These are phyloP conservation scores for Chloroclysta siterata DNA, from an alignment of 2,888 invertebrate species.

Conservation along the genomic window DNA sequence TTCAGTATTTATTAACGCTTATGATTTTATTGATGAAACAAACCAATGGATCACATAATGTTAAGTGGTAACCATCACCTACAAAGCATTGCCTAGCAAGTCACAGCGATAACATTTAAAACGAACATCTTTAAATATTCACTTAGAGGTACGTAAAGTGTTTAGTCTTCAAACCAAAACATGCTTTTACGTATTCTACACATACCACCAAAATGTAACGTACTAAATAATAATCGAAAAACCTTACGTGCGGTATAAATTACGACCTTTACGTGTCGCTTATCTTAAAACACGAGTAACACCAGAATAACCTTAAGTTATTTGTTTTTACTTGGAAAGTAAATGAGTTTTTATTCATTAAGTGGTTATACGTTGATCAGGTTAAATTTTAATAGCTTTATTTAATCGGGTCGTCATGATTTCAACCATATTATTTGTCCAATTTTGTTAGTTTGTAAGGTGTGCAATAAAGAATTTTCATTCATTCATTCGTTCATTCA, in stretches of 20 bases:
- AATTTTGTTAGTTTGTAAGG: no score
- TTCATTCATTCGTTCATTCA: no score
- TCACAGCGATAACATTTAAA: not conserved
- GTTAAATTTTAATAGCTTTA: slow-evolving; percentile 1
- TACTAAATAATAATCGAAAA: slow-evolving; percentile 34
- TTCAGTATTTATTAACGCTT: no score
- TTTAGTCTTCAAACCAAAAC: slow-evolving; percentile 9
- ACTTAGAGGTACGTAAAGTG: not conserved
- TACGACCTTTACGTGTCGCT: slow-evolving; percentile 38
- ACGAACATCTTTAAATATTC: slow-evolving; percentile 3
- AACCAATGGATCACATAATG: no score
- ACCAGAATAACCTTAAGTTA: slow-evolving; percentile 23
- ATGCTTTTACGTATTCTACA: slow-evolving; percentile 20
- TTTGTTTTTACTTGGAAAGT: slow-evolving; percentile 18
- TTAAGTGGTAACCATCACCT: no score
- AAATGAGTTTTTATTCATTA: slow-evolving; percentile 21
- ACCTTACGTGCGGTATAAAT: slow-evolving; percentile 32
- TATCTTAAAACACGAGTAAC: slow-evolving; percentile 35
- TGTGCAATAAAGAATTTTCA: no score
- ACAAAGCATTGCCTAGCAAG: no score
- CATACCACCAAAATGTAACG: slow-evolving; percentile 18
- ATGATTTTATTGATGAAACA: no score
- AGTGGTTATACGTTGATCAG: not conserved
- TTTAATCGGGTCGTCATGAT: not conserved
- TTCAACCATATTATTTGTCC: no score